Percentiles rank a stretch among this genome's conserved stretches.
Evolutionary conservation across 2,797 vertebrate species (phyloP).

Genomic region (Alouatta caraya): DNA sequence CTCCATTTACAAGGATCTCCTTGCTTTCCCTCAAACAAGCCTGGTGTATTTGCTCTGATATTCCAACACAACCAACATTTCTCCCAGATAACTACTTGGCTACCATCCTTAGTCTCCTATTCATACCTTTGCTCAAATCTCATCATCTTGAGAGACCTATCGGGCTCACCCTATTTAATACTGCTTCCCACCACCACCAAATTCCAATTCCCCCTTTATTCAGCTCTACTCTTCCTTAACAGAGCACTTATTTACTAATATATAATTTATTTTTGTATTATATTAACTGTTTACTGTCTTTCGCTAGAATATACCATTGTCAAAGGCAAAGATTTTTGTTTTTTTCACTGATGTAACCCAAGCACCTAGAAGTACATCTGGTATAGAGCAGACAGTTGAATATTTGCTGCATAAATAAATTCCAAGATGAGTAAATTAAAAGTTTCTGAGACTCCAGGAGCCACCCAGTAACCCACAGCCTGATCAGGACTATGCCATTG

Average conservation of each 20-base stretch:
- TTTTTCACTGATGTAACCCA: background rate
- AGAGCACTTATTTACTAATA: constrained; percentile 13
- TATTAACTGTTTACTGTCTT: background rate
- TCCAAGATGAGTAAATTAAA: background rate
- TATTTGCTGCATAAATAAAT: background rate
- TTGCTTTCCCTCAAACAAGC: background rate
- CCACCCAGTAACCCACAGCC: background rate
- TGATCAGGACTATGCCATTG: background rate
- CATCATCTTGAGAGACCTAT: background rate
- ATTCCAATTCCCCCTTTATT: background rate
- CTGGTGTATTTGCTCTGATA: background rate
- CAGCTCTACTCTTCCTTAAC: background rate
- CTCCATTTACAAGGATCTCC: background rate
- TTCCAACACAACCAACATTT: background rate
- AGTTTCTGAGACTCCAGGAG: background rate
- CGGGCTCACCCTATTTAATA: background rate
- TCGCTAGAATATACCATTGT: background rate
- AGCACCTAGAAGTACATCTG: background rate
- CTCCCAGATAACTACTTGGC: background rate
- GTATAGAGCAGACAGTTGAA: background rate
- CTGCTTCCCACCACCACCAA: background rate
- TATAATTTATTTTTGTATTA: background rate
- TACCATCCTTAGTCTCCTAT: background rate
- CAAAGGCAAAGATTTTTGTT: constrained; percentile 3
- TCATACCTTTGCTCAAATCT: background rate